Evolutionary conservation across 2,797 vertebrate genomes (phyloP), one percentile per base, ranked within the genome.

Genomic region (Chaetodon trifasciatus): DNA sequence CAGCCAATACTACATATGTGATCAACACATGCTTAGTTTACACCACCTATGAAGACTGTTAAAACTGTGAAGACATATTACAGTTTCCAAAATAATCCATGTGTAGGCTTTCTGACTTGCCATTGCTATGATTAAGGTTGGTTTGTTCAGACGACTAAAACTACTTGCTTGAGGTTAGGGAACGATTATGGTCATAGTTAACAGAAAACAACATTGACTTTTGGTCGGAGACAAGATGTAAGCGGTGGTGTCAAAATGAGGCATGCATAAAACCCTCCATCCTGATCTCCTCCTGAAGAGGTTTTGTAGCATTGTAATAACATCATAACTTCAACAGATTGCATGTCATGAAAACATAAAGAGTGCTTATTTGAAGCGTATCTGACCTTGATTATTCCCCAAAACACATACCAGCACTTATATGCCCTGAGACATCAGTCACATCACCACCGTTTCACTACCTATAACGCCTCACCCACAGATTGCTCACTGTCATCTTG

Each of bases 401-500:
- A 74, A 69, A 76, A 74, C 37, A 39, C 21, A 42, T 46, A 35
- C 42, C n/a, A 63, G 65, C 35, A 50, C 55, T 23, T 52, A 66
- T 65, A 53, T 23, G 46, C 55, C 68, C 24, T 74, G n/a, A 3
- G 24, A 32, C 2, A 32, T 32, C 28, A 32, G 28, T 32, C 28
- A 55, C 23, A 32, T 28, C 55, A 37, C 58, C 23, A 67, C 39
- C 21, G n/a, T 44, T 70, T 67, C 21, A 69, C 57, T 8, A 6
- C 55, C 50, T 72, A 7, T 50, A 83, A 72, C 16, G 9, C 37
- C 42, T 71, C 35, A 11, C 61, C 68, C 70, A 73, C 62, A 80
- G 68, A 72, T 86, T 56, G 69, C 57, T 82, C 50, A 57, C 64
- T 69, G 78, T 81, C 83, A 52, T 56, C 70, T 70, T 80, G 78